phyloP scores from a whole-genome alignment of 1,140 invertebrate species.

The Geopemphigus sp. region DNA sequence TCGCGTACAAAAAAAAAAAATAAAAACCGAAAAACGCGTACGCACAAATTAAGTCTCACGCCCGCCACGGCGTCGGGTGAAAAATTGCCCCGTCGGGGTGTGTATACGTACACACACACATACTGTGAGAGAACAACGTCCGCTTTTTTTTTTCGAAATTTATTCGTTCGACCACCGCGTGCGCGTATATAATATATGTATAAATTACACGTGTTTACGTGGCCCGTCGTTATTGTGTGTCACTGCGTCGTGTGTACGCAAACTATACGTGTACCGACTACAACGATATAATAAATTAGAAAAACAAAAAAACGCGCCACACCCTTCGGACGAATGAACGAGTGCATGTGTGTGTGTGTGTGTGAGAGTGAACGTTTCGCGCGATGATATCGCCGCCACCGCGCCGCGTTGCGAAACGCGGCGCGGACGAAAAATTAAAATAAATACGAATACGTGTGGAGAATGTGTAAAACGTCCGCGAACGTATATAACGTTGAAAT shows the following conservation, averaged over 20 bases:
- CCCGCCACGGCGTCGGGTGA: not conserved
- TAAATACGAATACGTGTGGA: conserved; percentile 19
- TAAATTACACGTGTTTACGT: conserved; percentile 49
- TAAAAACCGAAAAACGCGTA: not conserved
- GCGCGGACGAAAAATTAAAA: conserved; percentile 25
- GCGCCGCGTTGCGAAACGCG: conserved; percentile 6
- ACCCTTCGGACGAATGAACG: conserved; percentile 5
- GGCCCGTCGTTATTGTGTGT: conserved; percentile 39
- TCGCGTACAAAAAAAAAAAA: conserved; percentile 12
- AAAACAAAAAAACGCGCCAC: conserved; percentile 17
- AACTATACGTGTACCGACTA: conserved; percentile 26
- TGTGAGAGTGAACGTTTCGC: not conserved
- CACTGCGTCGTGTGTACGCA: not conserved
- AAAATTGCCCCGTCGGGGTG: conserved; percentile 32
- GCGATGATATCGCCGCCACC: conserved; percentile 15
- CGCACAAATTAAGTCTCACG: conserved; percentile 27
- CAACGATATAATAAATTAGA: conserved; percentile 30
- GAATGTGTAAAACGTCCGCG: conserved; percentile 24
- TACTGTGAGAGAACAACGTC: not conserved
- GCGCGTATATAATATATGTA: not conserved
- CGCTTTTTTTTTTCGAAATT: conserved; percentile 32
- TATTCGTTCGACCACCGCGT: conserved; percentile 11
- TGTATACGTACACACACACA: too few relatives aligned
- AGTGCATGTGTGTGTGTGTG: too few relatives aligned
- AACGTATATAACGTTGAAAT: not conserved